A percentile compares a stretch with the other conserved stretches of the same genome.
Conservation (phyloP, 2,888 invertebrate genomes). For the Antitype chi region DNA sequence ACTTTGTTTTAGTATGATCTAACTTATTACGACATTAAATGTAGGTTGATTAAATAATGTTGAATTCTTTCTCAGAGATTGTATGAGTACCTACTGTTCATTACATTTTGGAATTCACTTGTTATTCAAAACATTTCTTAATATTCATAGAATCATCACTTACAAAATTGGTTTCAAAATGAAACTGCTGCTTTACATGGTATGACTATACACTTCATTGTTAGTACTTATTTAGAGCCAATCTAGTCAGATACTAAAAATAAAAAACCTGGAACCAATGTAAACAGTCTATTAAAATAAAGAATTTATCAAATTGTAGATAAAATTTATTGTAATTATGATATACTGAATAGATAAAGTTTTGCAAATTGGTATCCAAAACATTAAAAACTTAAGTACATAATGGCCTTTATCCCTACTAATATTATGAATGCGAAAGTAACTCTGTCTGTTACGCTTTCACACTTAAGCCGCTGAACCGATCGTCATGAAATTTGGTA, state of each 20-base stretch:
- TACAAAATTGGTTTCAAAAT: neutral
- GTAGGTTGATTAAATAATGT: constrained; percentile 46
- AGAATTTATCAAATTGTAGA: neutral
- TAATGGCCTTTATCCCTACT: neutral
- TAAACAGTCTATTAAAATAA: neutral
- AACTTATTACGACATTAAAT: constrained; percentile 45
- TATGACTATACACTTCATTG: neutral
- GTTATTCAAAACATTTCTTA: neutral
- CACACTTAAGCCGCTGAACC: no score
- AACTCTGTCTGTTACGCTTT: no score
- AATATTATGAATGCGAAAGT: no score
- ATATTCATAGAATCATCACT: neutral
- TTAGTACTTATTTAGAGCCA: neutral
- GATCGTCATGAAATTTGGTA: no score
- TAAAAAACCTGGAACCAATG: neutral
- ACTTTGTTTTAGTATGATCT: constrained; percentile 40
- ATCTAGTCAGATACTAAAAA: no score
- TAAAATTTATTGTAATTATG: neutral
- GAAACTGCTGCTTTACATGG: neutral
- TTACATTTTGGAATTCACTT: constrained; percentile 7
- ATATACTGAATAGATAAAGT: neutral
- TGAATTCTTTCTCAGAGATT: constrained; percentile 39
- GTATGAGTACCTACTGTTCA: neutral
- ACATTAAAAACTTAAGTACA: neutral
- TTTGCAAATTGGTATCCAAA: no score